Base-by-base conservation (phyloP, 2,888 invertebrate genomes). In the Melinaea marsaeus region DNA sequence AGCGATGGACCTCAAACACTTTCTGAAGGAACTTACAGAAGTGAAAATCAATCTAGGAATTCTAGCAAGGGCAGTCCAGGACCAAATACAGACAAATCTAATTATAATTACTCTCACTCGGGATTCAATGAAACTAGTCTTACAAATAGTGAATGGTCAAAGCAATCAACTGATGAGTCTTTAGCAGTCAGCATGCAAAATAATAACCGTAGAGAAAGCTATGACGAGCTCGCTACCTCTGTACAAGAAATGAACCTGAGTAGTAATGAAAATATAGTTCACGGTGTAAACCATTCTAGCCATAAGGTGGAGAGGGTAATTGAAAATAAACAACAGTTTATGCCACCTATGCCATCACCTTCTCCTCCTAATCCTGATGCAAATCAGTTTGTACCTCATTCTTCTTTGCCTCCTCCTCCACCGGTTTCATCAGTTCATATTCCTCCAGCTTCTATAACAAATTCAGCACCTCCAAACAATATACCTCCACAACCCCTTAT, bases 1-100 rank as follows among this genome's bases (percentile, higher is more conserved):
- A 93, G 93, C 67, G 93, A 93, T 72, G 92, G 93, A 45, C 85
- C 92, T 33, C 84, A 92, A 48, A 93, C 92, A 58, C 92, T 92
- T 11, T 92, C 93, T 9, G 93, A 93, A 74, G 92, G 92, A 62
- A 92, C 93, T 56, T 92, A 92, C 69, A 81, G 89, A 75, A 93
- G 93, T 84, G 92, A 92, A 71, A 91, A 92, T 75, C 91, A 92
- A 66, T 93, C 93, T 3, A 85, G 92, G 69, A 89, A 90, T 74
- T 91, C 90, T 13, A 87, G 80, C 71, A 90, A 90, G 72, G 84
- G 85, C 67, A 90, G 90, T 72, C 90, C 91, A 13, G 86, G 86
- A 1, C 77, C 85, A 35, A 83, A 83, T 65, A 83, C 80, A 35
- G 91, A 91, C 60, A 82, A 83, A 66, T 83, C 78, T 70, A 87